Percentiles rank a stretch among this genome's conserved stretches.
Evolutionary conservation across 2,888 invertebrate genomes (phyloP).

Genomic region (Eledona agricola): DNA sequence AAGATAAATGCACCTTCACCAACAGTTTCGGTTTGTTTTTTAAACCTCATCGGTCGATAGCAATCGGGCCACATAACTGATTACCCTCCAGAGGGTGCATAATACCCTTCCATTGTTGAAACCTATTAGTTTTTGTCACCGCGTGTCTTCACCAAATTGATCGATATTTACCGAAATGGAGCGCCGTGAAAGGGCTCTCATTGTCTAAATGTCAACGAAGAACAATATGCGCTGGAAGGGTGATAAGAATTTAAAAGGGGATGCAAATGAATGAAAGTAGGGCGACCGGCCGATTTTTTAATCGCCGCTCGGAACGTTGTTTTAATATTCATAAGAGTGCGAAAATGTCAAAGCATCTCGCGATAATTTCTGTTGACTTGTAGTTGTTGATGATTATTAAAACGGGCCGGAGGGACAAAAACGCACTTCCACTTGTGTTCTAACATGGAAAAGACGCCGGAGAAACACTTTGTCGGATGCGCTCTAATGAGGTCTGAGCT

Average conservation of each 20-base stretch:
- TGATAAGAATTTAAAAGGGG: constrained; percentile 34
- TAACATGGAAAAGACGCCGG: no score
- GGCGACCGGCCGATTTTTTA: constrained; percentile 7
- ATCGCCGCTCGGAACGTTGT: no score
- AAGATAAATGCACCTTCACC: constrained; percentile 43
- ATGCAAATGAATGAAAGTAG: constrained; percentile 18
- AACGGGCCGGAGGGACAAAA: no score
- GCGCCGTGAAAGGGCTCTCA: constrained; percentile 38
- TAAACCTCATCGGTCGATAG: no score
- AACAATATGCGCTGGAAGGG: constrained; percentile 41
- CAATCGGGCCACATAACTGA: constrained; percentile 38
- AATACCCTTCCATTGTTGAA: constrained; percentile 30
- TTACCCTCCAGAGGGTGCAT: constrained; percentile 40
- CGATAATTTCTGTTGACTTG: no score
- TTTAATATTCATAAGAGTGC: no score
- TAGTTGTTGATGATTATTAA: no score
- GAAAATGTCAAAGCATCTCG: no score
- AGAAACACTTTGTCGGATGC: no score
- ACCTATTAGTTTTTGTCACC: constrained; percentile 40
- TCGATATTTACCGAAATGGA: constrained; percentile 42
- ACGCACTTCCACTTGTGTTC: no score
- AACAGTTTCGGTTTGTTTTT: background rate
- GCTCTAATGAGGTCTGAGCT: no score
- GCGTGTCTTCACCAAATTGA: constrained; percentile 34
- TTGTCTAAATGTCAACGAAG: constrained; percentile 48